phyloP scores from a whole-genome alignment of 2,113 vertebrate genomes.

The Hylia prasina region DNA sequence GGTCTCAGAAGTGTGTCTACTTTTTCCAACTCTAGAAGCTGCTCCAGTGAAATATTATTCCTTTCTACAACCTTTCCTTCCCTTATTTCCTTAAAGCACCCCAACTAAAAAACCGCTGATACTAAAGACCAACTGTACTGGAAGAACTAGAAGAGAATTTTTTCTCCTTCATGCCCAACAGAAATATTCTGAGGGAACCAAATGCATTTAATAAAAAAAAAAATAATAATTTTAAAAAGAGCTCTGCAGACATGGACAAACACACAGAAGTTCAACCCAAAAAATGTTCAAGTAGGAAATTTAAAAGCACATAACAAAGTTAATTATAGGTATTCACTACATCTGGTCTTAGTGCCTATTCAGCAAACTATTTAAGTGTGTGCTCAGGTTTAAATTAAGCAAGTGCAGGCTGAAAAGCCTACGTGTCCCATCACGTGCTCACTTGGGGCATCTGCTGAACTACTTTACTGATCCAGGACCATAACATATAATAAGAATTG shows the following conservation, averaged over 20 bases:
- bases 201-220: neutral
- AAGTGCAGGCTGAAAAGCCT: neutral
- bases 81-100: neutral
- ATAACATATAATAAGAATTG: neutral
- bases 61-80: neutral
- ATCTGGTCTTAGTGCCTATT: constrained; percentile 19
- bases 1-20: neutral
- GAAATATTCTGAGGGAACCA: neutral
- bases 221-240: neutral
- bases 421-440: neutral
- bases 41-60: neutral
- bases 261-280: neutral
- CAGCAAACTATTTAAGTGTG: constrained; percentile 18
- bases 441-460: neutral
- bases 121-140: neutral
- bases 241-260: neutral
- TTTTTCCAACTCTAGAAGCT: constrained; percentile 26
- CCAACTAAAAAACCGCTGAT: neutral
- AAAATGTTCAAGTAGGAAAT: neutral
- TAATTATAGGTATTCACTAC: constrained; percentile 36
- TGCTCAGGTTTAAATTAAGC: constrained; percentile 24
- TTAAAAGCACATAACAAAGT: constrained; percentile 26
- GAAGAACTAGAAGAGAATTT: neutral
- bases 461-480: neutral
- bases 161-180: neutral